These are phyloP conservation scores for Ailurus styani DNA, from an alignment of 2,113 vertebrate genomes.

Conservation along the genomic window DNA sequence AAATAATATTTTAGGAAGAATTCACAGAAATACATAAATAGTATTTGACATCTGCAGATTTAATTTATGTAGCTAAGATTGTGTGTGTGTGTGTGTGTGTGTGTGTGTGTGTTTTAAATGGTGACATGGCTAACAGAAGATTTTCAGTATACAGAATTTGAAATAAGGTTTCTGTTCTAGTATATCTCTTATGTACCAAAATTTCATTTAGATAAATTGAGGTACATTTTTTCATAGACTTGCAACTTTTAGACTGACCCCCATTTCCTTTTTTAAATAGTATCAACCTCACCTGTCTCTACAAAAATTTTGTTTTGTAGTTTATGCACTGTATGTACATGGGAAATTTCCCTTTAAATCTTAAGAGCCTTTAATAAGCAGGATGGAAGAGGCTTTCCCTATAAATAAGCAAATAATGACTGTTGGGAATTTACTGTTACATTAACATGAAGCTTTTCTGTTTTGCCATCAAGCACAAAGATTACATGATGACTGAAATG, in stretches of 20 bases:
- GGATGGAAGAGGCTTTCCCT: background rate
- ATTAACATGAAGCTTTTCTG: background rate
- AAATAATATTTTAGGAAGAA: background rate
- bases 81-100: too few relatives aligned
- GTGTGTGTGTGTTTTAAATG: background rate
- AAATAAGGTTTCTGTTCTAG: background rate
- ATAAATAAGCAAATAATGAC: slow-evolving; percentile 22
- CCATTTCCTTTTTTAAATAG: background rate
- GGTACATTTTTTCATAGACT: background rate
- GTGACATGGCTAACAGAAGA: background rate
- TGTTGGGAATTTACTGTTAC: background rate
- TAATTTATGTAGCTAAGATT: background rate
- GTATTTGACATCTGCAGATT: slow-evolving; percentile 4
- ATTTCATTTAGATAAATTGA: background rate
- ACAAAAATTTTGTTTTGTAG: background rate
- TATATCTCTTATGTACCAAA: background rate
- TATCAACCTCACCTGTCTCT: background rate
- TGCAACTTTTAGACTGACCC: background rate
- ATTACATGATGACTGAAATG: background rate
- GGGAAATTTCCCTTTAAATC: background rate
- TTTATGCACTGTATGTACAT: background rate
- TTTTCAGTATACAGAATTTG: background rate
- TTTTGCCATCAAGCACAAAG: background rate
- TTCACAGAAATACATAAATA: slow-evolving; percentile 6
- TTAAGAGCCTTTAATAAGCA: background rate